Evolutionary conservation across 53 echinoderm and acorn worm species (phyloP), one percentile per base, ranked within the genome.

Genomic region (Hippasteria phrygiana): DNA sequence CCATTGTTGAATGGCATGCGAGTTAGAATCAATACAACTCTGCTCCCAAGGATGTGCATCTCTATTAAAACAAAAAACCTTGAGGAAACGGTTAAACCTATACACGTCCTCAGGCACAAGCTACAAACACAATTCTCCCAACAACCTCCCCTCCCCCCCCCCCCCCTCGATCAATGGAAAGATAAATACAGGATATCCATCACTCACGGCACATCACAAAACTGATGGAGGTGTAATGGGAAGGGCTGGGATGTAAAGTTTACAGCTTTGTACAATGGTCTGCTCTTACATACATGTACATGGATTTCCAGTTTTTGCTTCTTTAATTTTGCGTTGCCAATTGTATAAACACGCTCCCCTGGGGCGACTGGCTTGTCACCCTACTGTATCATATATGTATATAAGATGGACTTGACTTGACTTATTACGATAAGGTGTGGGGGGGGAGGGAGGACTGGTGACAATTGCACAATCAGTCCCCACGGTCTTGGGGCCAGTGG

Each of bases 391-490:
- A 39, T 69, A 26, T 50, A 62, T 78, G 50, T 83, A 69, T 66
- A 83, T 47, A 26, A 66, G 70, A 67, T 16, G 41, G 2, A 83
- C 29, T 11, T 27, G 28, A 67, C 69, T 67, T 62, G 69, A 66
- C 83, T 83, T 83, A 67, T 83, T 67, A 83, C 66, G 46, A 83
- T 83, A 83, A 83, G 66, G 83, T 83, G 83, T 67, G 83, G 18
- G 43, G 24, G 24, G 27, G 67, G 43, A 38, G n/a, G 74, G 74
- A 40, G 40, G 42, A 42, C 45, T 67, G 67, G 83, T 48, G 45
- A 66, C 83, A 69, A 74, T 83, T 83, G 83, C 83, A 83, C 83
- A 83, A 83, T 69, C 67, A 47, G 46, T 47, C 47, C 45, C 67
- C 16, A 35, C 55, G 54, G 34, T 78, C 24, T 37, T 11, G 34